Evolutionary conservation across 2,797 vertebrate genomes (phyloP), one percentile per base, ranked within the genome.

Genomic region (Streptopelia turtur): DNA sequence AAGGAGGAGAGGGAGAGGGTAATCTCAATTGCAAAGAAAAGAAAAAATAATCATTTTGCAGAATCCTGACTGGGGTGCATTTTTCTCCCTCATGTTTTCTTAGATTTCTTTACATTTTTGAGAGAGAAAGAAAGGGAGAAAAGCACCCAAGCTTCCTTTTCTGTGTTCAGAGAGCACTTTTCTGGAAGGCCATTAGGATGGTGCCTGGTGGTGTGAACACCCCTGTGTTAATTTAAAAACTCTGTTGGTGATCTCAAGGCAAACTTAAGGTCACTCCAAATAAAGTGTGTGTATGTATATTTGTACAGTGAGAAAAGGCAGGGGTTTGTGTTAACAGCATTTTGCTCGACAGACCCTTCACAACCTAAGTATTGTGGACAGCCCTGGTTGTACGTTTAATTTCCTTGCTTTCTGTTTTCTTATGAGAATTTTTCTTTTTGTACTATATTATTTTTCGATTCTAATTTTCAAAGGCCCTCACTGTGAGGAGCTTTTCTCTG

Each of bases 391-490:
- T n/a, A 68, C 23, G 60, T 91, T 90, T 56, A 49, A 92, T 95
- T 74, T 93, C 64, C 75, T 92, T 90, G 35, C 47, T 93, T 96
- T 97, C 30, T 96, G 66, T 95, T 96, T 95, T 93, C 88, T 91
- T 93, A 93, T 37, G 24, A 68, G 86, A 89, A n/a, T 60, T 79
- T 91, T 96, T 71, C 81, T 87, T 88, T 90, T 50, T 95, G 52
- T 75, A 95, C 52, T 94, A 84, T 94, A 93, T 91, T 96, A 85
- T 89, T 92, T 95, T 97, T 96, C 47, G 83, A 76, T 90, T 97
- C 68, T 90, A 64, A 94, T 96, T 97, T 98, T 95, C 93, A 96
- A 96, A 98, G 70, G 5, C 22, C 84, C 41, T 93, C 91, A 74
- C 95, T 79, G 87, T 81, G 85, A 96, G 72, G 82, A 84, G 20